Base-by-base conservation (phyloP, 2,113 vertebrate species). In the Phycodurus eques region DNA sequence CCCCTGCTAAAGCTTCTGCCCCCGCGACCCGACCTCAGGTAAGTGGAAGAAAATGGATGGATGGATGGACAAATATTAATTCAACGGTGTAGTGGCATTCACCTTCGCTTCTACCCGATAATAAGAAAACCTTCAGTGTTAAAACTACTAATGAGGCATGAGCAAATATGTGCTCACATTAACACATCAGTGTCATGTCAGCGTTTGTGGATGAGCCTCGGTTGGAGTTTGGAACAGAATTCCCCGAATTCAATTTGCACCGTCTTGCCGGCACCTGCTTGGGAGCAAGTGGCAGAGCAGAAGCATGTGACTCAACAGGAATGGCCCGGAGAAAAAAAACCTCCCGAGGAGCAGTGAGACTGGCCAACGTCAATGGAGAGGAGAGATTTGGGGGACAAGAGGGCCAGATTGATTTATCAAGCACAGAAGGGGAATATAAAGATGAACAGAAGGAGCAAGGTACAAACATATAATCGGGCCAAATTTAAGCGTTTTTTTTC, bases 181-280 rank as follows among this genome's bases (percentile, higher is more conserved):
- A 71, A 66, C 54, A 68, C 69, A 76, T 78, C 27, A 61, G 70
- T 2, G 8, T 66, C 72, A 74, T 49, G 15, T 66, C 72, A 74
- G 67, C 54, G 70, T 33, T 33, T 68, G 44, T 51, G 66, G 51
- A 66, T 64, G 61, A 39, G n/a, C n/a, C 27, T 67, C 68, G n/a
- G 14, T 57, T 72, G 51, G 14, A 31, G 71, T 82, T 61, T 78
- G 80, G 80, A 77, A 67, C 67, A 0, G 51, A 69, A 59, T 72
- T 88, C 78, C 79, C 73, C 20, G 63, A 84, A 87, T 82, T 89
- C 74, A 88, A 86, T 90, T 88, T 83, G 74, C 85, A 85, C 77
- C 70, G 79, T 73, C 70, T 71, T 73, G 42, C 62, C 57, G 60
- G 71, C 81, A 89, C 81, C 85, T 87, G 83, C 81, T 85, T 78